Percentiles rank a stretch among this genome's conserved stretches.
These are phyloP conservation scores for Brienomyrus brachyistius DNA, from an alignment of 2,113 vertebrate genomes.

Conservation along the genomic window DNA sequence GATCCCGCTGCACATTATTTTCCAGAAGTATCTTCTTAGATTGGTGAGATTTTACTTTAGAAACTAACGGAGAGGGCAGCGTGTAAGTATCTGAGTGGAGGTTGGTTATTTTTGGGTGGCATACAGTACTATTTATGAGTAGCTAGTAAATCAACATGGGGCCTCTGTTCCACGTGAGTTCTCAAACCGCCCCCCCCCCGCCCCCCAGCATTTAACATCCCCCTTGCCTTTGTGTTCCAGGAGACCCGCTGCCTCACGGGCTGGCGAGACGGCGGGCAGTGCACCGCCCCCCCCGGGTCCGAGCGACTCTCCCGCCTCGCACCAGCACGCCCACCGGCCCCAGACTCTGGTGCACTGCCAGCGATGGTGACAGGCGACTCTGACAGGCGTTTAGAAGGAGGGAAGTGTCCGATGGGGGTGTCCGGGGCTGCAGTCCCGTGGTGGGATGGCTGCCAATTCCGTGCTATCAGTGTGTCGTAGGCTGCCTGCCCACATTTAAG, in stretches of 20 bases:
- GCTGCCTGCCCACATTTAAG: conserved; percentile 20
- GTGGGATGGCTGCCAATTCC: conserved; percentile 22
- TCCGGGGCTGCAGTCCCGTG: not conserved
- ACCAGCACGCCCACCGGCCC: conserved; percentile 1
- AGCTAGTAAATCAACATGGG: not conserved
- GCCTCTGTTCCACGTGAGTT: not conserved
- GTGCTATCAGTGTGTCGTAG: conserved; percentile 26
- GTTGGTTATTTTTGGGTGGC: not conserved
- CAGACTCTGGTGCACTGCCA: conserved; percentile 30
- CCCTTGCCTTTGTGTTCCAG: conserved; percentile 29
- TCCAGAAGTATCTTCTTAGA: not conserved
- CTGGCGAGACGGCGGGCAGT: not conserved
- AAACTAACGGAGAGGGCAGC: not conserved
- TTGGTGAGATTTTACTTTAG: not conserved
- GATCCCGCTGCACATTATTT: not conserved
- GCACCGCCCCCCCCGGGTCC: conserved; percentile 1
- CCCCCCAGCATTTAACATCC: not conserved
- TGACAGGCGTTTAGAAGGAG: conserved; percentile 31
- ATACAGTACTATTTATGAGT: not conserved
- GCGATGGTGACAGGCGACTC: not conserved
- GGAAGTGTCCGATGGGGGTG: not conserved
- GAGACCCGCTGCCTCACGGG: conserved; percentile 15
- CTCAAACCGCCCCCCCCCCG: not conserved
- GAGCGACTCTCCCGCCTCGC: not conserved
- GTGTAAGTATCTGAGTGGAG: not conserved